Evolutionary conservation across 1,140 invertebrate genomes (phyloP), one percentile per base, ranked within the genome.

Genomic region (Rhynchophorus ferrugineus): DNA sequence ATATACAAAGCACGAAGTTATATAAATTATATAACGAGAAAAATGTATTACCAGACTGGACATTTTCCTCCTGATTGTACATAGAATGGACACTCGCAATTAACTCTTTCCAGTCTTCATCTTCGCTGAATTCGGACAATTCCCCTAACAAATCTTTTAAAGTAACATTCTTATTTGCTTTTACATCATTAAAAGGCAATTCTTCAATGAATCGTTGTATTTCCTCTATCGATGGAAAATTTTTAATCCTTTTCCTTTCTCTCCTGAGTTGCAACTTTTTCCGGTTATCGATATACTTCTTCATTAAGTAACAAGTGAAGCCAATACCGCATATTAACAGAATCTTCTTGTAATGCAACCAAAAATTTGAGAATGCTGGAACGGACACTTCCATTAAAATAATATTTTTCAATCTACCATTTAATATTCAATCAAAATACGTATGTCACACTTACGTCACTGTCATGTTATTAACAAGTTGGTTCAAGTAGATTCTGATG

Each of bases 31-130:
- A n/a, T n/a, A n/a, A n/a, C n/a, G n/a, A n/a, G n/a, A n/a, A n/a
- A n/a, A n/a, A n/a, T n/a, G n/a, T n/a, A n/a, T n/a, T n/a, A n/a
- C n/a, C n/a, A n/a, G n/a, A n/a, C n/a, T n/a, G n/a, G n/a, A n/a
- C n/a, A n/a, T n/a, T n/a, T 6, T 13, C 3, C 37, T 22, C 3
- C 21, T 48, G 42, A 13, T 45, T n/a, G 45, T 53, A 59, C 46
- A 59, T 22, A 3, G 19, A 33, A 33, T 60, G 55, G 7, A 61
- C 51, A 38, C 55, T 61, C 5, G 54, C 58, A 9, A 61, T 57
- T 8, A 61, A 22, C 29, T 60, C 58, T 35, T 58, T 61, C 60
- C 60, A 61, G 2, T 61, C 60, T 21, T 61, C 60, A 35, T 61
- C 58, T 34, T 61, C 60, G 34, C 60, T 61, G 39, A 60, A 60